Base-by-base conservation (phyloP, 1,140 invertebrate species). In the Maconellicoccus hirsutus region DNA sequence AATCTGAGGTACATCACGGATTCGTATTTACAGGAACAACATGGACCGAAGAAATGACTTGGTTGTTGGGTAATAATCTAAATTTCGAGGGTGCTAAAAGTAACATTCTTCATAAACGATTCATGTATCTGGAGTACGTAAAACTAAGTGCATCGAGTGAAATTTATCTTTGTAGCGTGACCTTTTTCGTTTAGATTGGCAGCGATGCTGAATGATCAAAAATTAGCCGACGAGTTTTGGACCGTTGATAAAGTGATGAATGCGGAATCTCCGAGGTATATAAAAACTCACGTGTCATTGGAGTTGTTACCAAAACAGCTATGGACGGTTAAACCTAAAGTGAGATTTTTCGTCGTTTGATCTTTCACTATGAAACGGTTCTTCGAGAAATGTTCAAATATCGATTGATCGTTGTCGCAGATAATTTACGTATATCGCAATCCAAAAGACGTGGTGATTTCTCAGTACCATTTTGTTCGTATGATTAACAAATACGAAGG, bases 401-500 rank as follows among this genome's bases (percentile, higher is more conserved):
- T 12, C 29, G 3, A 33, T n/a, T n/a, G 29, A 33, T 6, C 12
- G 73, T 74, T 72, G 74, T 75, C 80, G 79, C 79, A 95, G 89
- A 86, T 96, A 0, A 88, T 98, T 69, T 97, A 97, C 77, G 86
- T 93, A 0, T 85, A 89, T 0, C 84, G 95, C 63, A 96, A 98
- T 81, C 93, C 94, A 1, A 97, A 97, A 79, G 95, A 98, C 77
- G 86, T 90, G 72, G 90, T 90, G 66, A 92, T 98, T 0, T 96
- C 93, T 0, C 95, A 90, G 77, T 97, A 90, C 78, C 87, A 96
- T 78, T 94, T 94, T 76, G 87, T 85, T 74, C 84, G 80, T 74
- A 74, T 87, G 22, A 82, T 92, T 16, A 86, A 91, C 73, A 82
- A 84, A 10, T 79, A 89, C 0, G 86, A 86, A 0, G 69, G 69